Conservation (phyloP, 2,797 vertebrate species). For the Acanthornis magna region DNA sequence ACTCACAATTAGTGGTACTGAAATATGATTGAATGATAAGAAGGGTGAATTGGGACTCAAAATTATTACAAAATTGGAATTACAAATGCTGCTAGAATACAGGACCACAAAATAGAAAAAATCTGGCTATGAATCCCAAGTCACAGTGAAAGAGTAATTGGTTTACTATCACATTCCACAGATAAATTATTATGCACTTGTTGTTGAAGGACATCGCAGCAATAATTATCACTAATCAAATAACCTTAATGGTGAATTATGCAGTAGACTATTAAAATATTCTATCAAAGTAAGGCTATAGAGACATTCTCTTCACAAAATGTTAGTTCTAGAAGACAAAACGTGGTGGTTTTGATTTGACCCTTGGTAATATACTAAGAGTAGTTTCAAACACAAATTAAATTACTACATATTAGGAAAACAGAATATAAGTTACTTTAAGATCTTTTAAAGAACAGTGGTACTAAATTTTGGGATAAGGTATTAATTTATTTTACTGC, state of each 20-base stretch:
- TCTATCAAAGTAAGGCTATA: background rate
- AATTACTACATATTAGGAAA: background rate
- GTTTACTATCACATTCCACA: background rate
- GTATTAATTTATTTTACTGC: background rate
- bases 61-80: background rate
- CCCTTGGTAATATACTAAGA: background rate
- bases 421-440: background rate
- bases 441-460: background rate
- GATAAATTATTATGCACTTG: background rate
- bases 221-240: background rate
- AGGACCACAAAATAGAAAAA: background rate
- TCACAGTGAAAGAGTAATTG: background rate
- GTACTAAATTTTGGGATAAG: background rate
- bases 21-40: background rate
- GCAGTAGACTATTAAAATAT: background rate
- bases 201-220: background rate
- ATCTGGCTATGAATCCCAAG: background rate
- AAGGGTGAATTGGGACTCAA: background rate
- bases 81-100: background rate
- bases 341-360: background rate
- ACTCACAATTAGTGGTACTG: background rate
- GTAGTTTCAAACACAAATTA: background rate
- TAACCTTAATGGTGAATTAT: background rate
- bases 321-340: background rate
- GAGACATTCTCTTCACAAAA: background rate